These are phyloP conservation scores for Cassiopea andromeda DNA, from an alignment of 30 jellyfish, hydroid and myxozoan species.

Conservation along the genomic window DNA sequence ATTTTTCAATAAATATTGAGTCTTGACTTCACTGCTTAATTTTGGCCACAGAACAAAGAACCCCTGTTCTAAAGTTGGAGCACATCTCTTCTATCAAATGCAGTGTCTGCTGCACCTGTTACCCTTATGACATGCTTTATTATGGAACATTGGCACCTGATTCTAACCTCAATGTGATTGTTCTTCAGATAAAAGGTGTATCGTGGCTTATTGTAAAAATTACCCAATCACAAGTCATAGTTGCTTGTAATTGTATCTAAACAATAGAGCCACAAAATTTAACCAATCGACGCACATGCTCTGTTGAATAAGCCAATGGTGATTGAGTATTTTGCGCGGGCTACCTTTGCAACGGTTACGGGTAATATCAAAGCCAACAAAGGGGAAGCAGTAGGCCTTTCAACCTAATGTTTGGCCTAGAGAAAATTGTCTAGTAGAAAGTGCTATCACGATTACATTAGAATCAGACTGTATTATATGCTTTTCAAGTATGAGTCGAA, in stretches of 20 bases:
- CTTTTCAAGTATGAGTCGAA: conserved; percentile 33
- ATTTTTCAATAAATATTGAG: too few relatives aligned
- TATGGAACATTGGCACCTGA: conserved; percentile 18
- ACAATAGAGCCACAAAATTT: conserved; percentile 18
- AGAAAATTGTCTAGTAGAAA: background rate
- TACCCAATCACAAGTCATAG: conserved; percentile 6
- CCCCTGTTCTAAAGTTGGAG: too few relatives aligned
- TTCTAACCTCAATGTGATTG: conserved; percentile 22
- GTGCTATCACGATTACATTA: background rate
- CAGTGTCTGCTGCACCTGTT: background rate
- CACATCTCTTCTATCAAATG: background rate
- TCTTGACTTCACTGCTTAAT: too few relatives aligned
- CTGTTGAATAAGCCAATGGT: conserved; percentile 52
- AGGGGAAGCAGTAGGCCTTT: conserved; percentile 34
- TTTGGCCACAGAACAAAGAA: too few relatives aligned
- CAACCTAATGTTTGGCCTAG: background rate
- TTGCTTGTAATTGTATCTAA: background rate
- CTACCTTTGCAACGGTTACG: conserved; percentile 64
- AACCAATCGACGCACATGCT: conserved; percentile 41
- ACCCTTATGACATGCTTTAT: background rate
- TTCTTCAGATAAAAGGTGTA: background rate
- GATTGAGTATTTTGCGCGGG: conserved; percentile 59
- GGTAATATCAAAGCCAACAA: conserved; percentile 19
- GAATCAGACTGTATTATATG: background rate
- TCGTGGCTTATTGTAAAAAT: background rate